Evolutionary conservation across 1,140 invertebrate genomes (phyloP), one percentile per base, ranked within the genome.

Genomic region (Planococcus citri): DNA sequence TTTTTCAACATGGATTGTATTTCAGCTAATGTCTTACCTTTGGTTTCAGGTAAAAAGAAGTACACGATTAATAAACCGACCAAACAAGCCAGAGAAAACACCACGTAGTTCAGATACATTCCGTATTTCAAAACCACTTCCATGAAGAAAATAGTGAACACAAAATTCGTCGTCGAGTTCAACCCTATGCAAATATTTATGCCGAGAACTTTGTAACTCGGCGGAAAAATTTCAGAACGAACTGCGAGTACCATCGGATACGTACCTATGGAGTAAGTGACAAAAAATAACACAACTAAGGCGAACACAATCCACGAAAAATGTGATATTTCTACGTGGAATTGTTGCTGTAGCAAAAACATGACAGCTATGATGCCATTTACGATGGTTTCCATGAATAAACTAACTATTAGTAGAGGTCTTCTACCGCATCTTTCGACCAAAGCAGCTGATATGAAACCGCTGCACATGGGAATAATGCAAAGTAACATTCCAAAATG

Each of bases 11-110:
- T 17, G 1, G 20, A 14, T 69, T 81, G 79, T 70, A 86, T 84
- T 74, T 92, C 88, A 75, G 89, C 84, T 69, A 92, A 78, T 24
- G 84, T 86, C 73, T 84, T 87, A 10, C 88, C 87, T 78, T 87
- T 89, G 0, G 90, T 93, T 79, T 93, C 89, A 9, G 91, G 90
- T 27, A 93, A 75, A 69, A 85, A 83, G 38, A 86, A 80, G 70
- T 82, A 84, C 58, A 89, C 76, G 29, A 88, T 79, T 14, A 84
- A 74, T 9, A 84, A 82, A 1, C 88, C 87, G 33, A 86, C 14
- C 4, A 87, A 75, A 17, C 86, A 83, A 69, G 88, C 76, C 1
- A 79, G 76, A 25, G 86, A 85, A 76, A 88, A 92, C 70, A 87
- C 73, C 67, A 83, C 81, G 80, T 90, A 92, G n/a, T 84, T 83